phyloP scores from a whole-genome alignment of 2,888 invertebrate genomes.

The Malachius bipustulatus region DNA sequence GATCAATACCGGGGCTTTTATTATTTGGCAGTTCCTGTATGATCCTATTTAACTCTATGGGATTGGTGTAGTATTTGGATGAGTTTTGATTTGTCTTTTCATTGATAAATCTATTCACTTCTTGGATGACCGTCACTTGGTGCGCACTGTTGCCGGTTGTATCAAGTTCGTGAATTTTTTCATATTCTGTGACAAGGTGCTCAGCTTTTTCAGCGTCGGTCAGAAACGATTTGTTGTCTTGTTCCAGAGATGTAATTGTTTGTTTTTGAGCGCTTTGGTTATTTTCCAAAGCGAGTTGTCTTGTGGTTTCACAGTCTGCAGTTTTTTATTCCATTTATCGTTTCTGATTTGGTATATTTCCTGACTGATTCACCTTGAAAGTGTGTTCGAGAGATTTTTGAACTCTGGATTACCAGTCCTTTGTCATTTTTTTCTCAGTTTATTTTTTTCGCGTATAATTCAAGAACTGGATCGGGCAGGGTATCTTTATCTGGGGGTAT shows the following conservation, averaged over 20 bases:
- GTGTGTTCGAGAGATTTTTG: no score
- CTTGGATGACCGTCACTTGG: no score
- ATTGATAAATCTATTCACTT: no score
- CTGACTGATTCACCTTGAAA: no score
- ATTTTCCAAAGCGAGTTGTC: slow-evolving; percentile 15
- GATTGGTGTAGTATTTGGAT: neutral
- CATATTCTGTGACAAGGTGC: slow-evolving; percentile 6
- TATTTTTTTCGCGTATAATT: no score
- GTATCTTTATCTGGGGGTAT: no score
- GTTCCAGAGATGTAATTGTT: no score
- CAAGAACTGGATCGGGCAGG: no score
- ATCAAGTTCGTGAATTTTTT: slow-evolving; percentile 5
- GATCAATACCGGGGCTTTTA: slow-evolving; percentile 17
- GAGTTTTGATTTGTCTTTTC: neutral
- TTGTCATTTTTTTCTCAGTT: no score
- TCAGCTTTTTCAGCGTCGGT: slow-evolving; percentile 11
- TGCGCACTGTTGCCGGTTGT: no score
- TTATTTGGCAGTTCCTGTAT: slow-evolving; percentile 17
- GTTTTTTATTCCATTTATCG: slow-evolving; percentile 6
- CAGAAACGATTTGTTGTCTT: slow-evolving; percentile 3
- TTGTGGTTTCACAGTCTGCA: slow-evolving; percentile 7
- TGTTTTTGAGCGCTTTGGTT: no score
- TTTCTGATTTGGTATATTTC: slow-evolving; percentile 10
- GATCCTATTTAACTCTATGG: neutral
- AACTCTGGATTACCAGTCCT: no score